Conservation (phyloP, 2,888 invertebrate species). For the Trachelus iudaicus region DNA sequence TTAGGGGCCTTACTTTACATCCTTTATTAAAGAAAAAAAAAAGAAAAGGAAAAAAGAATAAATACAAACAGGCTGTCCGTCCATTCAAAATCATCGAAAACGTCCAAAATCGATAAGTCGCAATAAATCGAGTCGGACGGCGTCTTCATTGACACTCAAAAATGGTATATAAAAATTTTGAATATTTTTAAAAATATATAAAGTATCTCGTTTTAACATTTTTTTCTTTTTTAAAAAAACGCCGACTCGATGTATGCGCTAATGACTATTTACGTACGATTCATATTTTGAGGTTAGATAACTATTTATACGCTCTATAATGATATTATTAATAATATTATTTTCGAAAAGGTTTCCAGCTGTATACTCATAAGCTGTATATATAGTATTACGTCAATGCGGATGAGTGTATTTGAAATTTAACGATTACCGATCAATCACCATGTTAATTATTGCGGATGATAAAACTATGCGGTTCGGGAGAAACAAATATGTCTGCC, state of each 20-base stretch:
- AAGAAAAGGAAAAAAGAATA: not conserved
- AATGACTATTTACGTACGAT: constrained; percentile 26
- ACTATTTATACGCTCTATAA: constrained; percentile 34
- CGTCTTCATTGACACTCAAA: not conserved
- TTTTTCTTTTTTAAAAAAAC: not conserved
- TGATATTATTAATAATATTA: constrained; percentile 22
- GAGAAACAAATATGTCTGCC: not conserved
- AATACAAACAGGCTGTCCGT: not conserved
- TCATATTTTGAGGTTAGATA: constrained; percentile 27
- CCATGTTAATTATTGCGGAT: not conserved
- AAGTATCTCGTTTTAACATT: not conserved
- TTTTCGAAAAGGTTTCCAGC: constrained; percentile 9
- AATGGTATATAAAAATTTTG: not conserved
- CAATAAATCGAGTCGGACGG: not conserved
- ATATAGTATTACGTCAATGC: not conserved
- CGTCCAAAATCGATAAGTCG: not conserved
- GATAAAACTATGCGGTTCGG: not conserved
- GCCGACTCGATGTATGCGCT: not conserved
- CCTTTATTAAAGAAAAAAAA: not conserved
- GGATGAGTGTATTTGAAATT: not conserved
- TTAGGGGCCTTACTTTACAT: not conserved
- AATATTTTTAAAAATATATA: not conserved
- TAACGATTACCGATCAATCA: not conserved
- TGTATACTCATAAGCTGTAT: not conserved
- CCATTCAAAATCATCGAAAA: not conserved